Conservation (phyloP, 2,888 invertebrate species). For the Zele albiditarsus region DNA sequence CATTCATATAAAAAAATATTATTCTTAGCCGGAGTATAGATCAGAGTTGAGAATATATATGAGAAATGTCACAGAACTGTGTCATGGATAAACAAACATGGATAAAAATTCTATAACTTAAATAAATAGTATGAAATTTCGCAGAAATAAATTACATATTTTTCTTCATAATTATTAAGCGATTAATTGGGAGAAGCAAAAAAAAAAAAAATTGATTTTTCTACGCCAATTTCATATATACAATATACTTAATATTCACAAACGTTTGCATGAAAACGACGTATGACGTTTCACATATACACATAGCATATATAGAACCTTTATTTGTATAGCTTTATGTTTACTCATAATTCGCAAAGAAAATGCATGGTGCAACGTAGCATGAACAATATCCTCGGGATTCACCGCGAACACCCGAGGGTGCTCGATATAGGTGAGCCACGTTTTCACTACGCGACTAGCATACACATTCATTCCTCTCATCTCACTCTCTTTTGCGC, state of each 20-base stretch:
- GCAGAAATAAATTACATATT: too few relatives aligned
- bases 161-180: too few relatives aligned
- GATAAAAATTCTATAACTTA: too few relatives aligned
- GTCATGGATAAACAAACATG: too few relatives aligned
- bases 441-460: conserved; percentile 42
- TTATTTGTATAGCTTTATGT: conserved; percentile 37
- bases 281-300: neutral
- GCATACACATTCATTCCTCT: conserved; percentile 24
- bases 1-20: too few relatives aligned
- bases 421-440: conserved; percentile 42
- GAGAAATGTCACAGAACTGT: too few relatives aligned
- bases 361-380: conserved; percentile 42
- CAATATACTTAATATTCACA: neutral
- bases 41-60: too few relatives aligned
- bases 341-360: conserved; percentile 48
- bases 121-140: too few relatives aligned
- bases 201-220: too few relatives aligned
- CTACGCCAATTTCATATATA: neutral
- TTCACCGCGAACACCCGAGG: conserved; percentile 23
- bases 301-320: conserved; percentile 8
- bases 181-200: too few relatives aligned
- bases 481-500: conserved; percentile 1
- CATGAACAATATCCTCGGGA: conserved; percentile 40
- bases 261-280: neutral
- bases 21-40: too few relatives aligned